These are phyloP conservation scores for Heterotilapia buettikoferi DNA, from an alignment of 2,113 vertebrate species.

Conservation along the genomic window DNA sequence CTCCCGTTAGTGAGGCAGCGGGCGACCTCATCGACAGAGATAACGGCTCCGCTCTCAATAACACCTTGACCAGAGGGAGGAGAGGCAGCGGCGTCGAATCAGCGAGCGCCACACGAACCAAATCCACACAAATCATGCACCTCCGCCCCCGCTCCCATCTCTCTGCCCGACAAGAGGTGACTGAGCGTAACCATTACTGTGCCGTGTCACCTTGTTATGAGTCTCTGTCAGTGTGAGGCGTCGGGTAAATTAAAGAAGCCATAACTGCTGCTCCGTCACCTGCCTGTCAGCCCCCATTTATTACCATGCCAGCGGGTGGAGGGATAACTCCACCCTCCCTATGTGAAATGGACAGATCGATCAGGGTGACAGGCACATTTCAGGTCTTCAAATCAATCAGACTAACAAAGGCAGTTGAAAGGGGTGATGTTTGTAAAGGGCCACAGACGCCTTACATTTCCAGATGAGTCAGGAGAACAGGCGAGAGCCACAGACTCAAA, in stretches of 20 bases:
- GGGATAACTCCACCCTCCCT: background rate
- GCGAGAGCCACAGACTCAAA: background rate
- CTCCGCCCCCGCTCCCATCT: background rate
- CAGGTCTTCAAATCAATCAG: conserved; percentile 58
- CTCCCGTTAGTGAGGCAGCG: conserved; percentile 26
- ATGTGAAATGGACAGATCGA: conserved; percentile 44
- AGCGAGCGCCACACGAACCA: background rate
- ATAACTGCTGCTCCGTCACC: conserved; percentile 60
- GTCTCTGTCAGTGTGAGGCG: conserved; percentile 54
- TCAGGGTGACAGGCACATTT: conserved; percentile 67
- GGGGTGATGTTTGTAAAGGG: conserved; percentile 6
- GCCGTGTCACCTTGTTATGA: conserved; percentile 58
- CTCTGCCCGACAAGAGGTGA: conserved; percentile 36
- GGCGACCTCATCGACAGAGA: conserved; percentile 46
- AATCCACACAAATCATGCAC: conserved; percentile 1
- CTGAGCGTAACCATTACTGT: conserved; percentile 53
- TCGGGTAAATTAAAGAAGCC: conserved; percentile 59
- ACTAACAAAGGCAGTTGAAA: conserved; percentile 38
- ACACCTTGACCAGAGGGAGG: conserved; percentile 63
- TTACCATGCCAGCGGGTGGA: conserved; percentile 34
- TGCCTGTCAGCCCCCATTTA: conserved; percentile 54
- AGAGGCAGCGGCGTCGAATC: conserved; percentile 27
- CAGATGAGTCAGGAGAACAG: conserved; percentile 38
- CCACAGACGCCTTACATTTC: background rate
- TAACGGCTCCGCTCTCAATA: conserved; percentile 62